Percentiles rank a stretch among this genome's conserved stretches.
These are phyloP conservation scores for Erythrolamprus reginae DNA, from an alignment of 2,113 vertebrate species.

Conservation along the genomic window DNA sequence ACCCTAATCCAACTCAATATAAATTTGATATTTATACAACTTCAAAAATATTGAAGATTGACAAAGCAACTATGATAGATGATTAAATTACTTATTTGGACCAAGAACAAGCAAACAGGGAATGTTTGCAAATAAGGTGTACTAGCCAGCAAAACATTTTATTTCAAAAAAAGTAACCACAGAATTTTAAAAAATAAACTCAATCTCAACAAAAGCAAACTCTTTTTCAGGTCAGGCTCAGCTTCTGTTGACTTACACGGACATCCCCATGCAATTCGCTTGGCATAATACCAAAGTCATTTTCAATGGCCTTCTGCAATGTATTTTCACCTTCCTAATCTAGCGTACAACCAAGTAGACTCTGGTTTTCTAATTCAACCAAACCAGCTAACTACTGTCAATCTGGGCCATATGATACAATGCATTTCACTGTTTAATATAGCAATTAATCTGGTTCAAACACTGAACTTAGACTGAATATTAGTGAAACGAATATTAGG, in stretches of 20 bases:
- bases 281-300: not conserved
- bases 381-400: not conserved
- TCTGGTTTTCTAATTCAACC: not conserved
- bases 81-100: not conserved
- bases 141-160: not conserved
- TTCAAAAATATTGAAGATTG: not conserved
- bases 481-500: not conserved
- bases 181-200: not conserved
- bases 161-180: not conserved
- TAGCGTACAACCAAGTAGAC: not conserved
- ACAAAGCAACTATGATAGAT: not conserved
- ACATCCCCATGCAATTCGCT: not conserved
- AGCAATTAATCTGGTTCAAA: not conserved
- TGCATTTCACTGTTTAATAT: not conserved
- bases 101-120: not conserved
- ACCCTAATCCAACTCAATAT: not conserved
- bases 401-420: not conserved
- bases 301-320: not conserved
- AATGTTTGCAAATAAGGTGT: not conserved
- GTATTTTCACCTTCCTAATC: not conserved
- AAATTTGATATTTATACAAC: not conserved
- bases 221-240: not conserved
- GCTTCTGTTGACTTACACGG: not conserved
- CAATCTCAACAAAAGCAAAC: not conserved
- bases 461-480: not conserved